Percentiles rank a stretch among this genome's conserved stretches.
Evolutionary conservation across 2,888 invertebrate species (phyloP).

Genomic region (Gortyna flavago): DNA sequence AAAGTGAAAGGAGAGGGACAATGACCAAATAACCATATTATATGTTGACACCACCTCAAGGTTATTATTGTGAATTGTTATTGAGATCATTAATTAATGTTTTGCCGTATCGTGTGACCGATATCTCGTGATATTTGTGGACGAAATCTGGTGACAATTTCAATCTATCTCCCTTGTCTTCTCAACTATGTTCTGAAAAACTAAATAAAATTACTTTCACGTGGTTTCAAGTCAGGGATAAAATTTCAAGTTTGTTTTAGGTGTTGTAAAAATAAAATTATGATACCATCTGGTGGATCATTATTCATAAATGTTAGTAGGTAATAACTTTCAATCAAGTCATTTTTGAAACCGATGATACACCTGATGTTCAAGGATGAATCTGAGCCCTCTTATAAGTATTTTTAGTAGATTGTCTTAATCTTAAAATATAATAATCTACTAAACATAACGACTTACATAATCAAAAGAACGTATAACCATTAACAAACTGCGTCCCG

Average conservation of each 20-base stretch:
- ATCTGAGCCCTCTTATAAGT: background rate
- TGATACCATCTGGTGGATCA: background rate
- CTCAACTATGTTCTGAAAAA: background rate
- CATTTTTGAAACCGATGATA: background rate
- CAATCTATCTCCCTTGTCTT: too few relatives aligned
- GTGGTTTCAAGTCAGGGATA: background rate
- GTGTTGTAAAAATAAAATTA: background rate
- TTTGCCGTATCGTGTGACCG: constrained; percentile 13
- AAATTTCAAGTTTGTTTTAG: background rate
- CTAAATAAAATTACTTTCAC: background rate
- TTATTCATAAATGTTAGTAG: too few relatives aligned
- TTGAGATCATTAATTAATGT: constrained; percentile 51
- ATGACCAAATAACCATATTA: constrained; percentile 71
- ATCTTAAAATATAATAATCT: background rate
- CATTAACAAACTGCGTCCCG: background rate
- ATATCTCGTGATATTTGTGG: constrained; percentile 1
- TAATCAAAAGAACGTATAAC: background rate
- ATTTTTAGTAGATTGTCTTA: background rate
- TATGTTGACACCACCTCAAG: constrained; percentile 69
- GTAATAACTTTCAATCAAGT: background rate
- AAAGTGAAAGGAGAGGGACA: constrained; percentile 80
- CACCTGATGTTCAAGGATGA: background rate
- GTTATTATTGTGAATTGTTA: constrained; percentile 55
- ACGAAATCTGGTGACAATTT: background rate
- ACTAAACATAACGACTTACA: background rate